These are phyloP conservation scores for Apomyelois bistriatella DNA, from an alignment of 2,888 invertebrate genomes.

Conservation along the genomic window DNA sequence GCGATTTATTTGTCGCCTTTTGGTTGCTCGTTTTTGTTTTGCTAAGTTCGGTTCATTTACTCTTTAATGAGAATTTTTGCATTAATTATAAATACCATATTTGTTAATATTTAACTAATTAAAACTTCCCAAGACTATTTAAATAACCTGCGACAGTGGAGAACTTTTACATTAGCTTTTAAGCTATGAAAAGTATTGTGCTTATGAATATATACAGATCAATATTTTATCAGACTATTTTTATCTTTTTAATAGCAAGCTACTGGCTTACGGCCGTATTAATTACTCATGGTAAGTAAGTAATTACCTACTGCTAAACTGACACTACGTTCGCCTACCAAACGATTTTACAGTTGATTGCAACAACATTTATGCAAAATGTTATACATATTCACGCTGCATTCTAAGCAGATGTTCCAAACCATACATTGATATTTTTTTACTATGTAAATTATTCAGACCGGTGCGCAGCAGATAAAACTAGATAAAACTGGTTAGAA, in stretches of 20 bases:
- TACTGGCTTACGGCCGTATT: not conserved
- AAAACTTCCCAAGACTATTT: no score
- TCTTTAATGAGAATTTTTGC: conserved; percentile 4
- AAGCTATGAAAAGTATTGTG: not conserved
- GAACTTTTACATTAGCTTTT: not conserved
- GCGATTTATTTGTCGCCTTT: conserved; percentile 52
- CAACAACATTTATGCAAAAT: not conserved
- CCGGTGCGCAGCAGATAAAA: not conserved
- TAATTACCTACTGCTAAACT: not conserved
- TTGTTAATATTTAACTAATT: no score
- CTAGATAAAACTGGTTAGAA: conserved; percentile 2
- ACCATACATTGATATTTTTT: not conserved
- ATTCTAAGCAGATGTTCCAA: conserved; percentile 1
- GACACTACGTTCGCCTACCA: not conserved
- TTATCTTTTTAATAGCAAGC: conserved; percentile 1
- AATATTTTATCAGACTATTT: not conserved
- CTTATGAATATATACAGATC: not conserved
- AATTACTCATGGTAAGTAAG: not conserved
- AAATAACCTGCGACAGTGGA: no score
- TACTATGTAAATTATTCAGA: not conserved
- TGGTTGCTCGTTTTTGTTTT: not conserved
- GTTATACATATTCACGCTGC: not conserved
- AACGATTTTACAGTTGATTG: conserved; percentile 5
- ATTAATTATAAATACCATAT: not conserved
- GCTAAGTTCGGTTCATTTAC: not conserved